These are phyloP conservation scores for Papilio xuthus DNA, from an alignment of 1,140 invertebrate genomes.

Conservation along the genomic window DNA sequence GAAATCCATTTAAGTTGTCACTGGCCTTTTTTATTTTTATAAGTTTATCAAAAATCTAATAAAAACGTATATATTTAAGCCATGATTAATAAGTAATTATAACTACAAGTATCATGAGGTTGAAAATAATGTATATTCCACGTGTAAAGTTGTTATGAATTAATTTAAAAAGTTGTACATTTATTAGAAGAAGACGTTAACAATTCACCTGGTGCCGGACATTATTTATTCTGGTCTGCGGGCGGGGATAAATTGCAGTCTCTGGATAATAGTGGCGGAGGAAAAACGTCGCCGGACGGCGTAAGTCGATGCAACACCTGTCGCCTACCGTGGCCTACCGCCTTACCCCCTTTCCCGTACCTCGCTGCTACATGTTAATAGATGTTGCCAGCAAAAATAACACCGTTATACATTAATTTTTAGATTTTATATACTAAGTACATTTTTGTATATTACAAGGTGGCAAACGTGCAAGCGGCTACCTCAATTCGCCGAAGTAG, in stretches of 20 bases:
- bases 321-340: slow-evolving; percentile 25
- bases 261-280: slow-evolving; percentile 41
- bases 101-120: not conserved
- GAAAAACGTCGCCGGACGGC: slow-evolving; percentile 42
- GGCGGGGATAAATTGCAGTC: slow-evolving; percentile 45
- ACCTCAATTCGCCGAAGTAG: too few species aligned
- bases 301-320: slow-evolving; percentile 47
- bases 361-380: slow-evolving; percentile 11
- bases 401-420: not conserved
- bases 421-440: not conserved
- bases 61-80: too few species aligned
- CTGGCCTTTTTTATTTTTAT: too few species aligned
- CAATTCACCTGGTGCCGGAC: slow-evolving; percentile 37
- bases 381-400: slow-evolving; percentile 5
- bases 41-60: too few species aligned
- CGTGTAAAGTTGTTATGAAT: not conserved
- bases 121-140: not conserved
- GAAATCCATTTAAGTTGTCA: too few species aligned
- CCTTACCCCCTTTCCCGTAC: not conserved
- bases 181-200: slow-evolving; percentile 38
- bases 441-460: not conserved
- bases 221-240: slow-evolving; percentile 49
- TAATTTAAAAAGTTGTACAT: slow-evolving; percentile 20
- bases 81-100: too few species aligned
- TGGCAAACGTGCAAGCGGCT: too few species aligned